These are phyloP conservation scores for Orgyia antiqua DNA, from an alignment of 2,888 invertebrate genomes.

Conservation along the genomic window DNA sequence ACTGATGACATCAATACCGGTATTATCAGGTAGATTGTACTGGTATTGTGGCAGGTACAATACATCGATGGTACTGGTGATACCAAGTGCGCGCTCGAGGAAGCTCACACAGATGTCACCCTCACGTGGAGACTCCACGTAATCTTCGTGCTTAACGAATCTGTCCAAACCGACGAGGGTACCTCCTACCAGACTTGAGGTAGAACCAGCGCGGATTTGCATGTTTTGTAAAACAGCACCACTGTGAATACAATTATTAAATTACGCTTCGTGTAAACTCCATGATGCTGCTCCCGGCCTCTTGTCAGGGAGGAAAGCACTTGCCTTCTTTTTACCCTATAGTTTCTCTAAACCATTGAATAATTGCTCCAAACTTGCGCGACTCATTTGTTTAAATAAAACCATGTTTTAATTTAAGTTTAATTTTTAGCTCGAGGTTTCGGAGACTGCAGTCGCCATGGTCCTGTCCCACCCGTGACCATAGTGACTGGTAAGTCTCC, in stretches of 20 bases:
- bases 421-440: too few relatives aligned
- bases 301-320: too few relatives aligned
- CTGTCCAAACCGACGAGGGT: constrained; percentile 17
- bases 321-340: too few relatives aligned
- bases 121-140: constrained; percentile 30
- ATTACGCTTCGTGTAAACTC: too few relatives aligned
- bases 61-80: constrained; percentile 28
- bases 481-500: too few relatives aligned
- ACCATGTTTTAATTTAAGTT: too few relatives aligned
- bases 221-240: constrained; percentile 33
- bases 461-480: too few relatives aligned
- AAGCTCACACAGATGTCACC: constrained; percentile 38
- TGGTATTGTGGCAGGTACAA: constrained; percentile 40
- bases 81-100: constrained; percentile 23
- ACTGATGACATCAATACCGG: constrained; percentile 36
- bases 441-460: too few relatives aligned
- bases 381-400: too few relatives aligned
- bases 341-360: too few relatives aligned
- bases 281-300: too few relatives aligned
- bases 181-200: constrained; percentile 43
- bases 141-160: constrained; percentile 37
- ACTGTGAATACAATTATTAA: constrained; percentile 21
- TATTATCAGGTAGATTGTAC: constrained; percentile 33
- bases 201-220: constrained; percentile 45
- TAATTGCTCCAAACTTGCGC: too few relatives aligned